These are phyloP conservation scores for Myripristis murdjan DNA, from an alignment of 2,797 vertebrate genomes.

Conservation along the genomic window DNA sequence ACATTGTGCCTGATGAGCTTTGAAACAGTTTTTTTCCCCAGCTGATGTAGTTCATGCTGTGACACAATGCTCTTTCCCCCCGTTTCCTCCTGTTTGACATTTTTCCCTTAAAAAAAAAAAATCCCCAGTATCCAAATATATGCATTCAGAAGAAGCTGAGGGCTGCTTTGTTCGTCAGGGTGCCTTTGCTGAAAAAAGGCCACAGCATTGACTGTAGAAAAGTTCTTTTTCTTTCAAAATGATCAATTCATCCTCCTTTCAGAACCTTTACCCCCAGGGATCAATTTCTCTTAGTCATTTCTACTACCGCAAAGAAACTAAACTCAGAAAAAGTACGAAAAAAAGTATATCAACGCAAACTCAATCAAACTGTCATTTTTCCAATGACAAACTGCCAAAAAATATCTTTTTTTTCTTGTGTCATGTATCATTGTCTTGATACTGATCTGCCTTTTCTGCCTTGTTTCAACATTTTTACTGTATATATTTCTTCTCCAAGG, in stretches of 20 bases:
- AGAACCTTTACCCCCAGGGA: conserved; percentile 10
- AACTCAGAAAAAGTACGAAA: not conserved
- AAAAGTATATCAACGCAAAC: not conserved
- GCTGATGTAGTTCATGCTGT: not conserved
- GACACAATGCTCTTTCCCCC: not conserved
- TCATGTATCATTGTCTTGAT: too few species aligned
- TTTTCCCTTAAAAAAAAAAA: conserved; percentile 8
- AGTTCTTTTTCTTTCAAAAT: conserved; percentile 12
- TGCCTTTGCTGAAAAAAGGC: conserved; percentile 39
- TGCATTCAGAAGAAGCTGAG: conserved; percentile 14
- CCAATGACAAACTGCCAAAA: not conserved
- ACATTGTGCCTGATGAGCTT: not conserved
- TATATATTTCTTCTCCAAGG: too few species aligned
- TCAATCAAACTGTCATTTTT: not conserved
- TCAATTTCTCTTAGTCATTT: conserved; percentile 23
- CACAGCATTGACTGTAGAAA: conserved; percentile 35
- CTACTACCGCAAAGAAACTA: not conserved
- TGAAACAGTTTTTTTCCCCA: conserved; percentile 4
- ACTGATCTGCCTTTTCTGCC: too few species aligned
- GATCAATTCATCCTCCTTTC: conserved; percentile 33
- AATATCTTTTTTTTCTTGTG: too few species aligned
- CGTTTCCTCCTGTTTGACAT: not conserved
- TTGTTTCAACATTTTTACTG: too few species aligned
- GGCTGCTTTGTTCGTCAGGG: conserved; percentile 8
- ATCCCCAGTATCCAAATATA: conserved; percentile 4